Evolutionary conservation across 2,888 invertebrate species (phyloP).

Genomic region (Ecliptopera silaceata): DNA sequence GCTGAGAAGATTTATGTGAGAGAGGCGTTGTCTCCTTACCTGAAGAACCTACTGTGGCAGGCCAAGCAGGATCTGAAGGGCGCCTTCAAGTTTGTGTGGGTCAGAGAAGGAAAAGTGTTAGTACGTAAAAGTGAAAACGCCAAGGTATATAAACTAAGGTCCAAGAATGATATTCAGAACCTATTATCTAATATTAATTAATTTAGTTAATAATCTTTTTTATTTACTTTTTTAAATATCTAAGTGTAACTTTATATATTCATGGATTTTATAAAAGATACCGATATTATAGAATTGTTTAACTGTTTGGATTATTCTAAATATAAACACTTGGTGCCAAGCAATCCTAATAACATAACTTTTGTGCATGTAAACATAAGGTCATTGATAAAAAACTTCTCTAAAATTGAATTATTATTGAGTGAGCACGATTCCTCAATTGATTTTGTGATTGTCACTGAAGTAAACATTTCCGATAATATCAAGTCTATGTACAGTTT

Average conservation of each 20-base stretch:
- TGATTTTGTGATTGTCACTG: neutral
- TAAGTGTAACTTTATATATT: neutral
- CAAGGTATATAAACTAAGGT: neutral
- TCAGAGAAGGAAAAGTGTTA: neutral
- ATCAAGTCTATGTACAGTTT: neutral
- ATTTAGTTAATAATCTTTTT: neutral
- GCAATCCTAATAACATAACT: neutral
- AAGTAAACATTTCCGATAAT: neutral
- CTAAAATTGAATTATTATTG: neutral
- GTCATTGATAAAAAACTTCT: neutral
- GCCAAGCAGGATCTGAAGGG: neutral
- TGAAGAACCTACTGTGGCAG: neutral
- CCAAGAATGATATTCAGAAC: neutral
- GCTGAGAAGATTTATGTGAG: neutral
- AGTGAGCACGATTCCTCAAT: neutral
- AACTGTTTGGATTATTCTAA: neutral
- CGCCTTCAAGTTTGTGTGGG: neutral
- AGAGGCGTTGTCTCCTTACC: neutral
- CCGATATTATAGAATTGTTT: neutral
- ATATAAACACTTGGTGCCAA: neutral
- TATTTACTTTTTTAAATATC: too few relatives aligned
- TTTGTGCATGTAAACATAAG: neutral
- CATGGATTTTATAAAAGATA: neutral
- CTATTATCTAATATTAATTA: neutral
- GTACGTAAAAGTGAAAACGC: neutral